These are phyloP conservation scores for Synergus japonicus DNA, from an alignment of 2,888 invertebrate genomes.

Conservation along the genomic window DNA sequence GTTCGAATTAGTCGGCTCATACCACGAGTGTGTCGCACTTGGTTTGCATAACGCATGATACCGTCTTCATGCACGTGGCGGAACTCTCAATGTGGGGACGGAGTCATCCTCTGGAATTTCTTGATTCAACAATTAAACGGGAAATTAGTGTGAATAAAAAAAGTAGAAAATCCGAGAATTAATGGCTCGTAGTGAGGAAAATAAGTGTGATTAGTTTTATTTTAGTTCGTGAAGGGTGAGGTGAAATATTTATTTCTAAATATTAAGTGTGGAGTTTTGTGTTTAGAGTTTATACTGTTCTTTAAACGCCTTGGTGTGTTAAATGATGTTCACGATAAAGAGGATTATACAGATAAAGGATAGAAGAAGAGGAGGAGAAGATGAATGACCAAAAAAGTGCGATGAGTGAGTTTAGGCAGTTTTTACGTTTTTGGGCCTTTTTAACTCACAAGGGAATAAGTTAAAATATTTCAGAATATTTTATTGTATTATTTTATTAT, in stretches of 20 bases:
- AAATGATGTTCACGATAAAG: constrained; percentile 14
- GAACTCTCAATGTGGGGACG: background rate
- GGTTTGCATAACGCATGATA: constrained; percentile 48
- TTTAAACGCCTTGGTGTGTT: background rate
- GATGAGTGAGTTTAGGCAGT: constrained; percentile 17
- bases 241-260: background rate
- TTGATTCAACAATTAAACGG: background rate
- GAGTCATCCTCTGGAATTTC: background rate
- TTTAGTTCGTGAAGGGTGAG: background rate
- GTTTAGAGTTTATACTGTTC: background rate
- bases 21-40: constrained; percentile 53
- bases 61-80: constrained; percentile 17
- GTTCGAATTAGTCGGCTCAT: constrained; percentile 74
- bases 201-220: background rate
- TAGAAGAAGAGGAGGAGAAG: background rate
- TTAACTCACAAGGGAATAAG: background rate
- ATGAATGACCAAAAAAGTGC: constrained; percentile 21
- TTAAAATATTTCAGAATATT: too few species aligned
- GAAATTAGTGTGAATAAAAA: background rate
- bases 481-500: too few species aligned
- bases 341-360: constrained; percentile 35
- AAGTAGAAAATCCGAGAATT: background rate
- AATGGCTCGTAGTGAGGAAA: background rate
- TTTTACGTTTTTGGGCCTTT: background rate
- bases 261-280: background rate